Conservation (phyloP, 2,888 invertebrate species). For the Abscondita cerata region DNA sequence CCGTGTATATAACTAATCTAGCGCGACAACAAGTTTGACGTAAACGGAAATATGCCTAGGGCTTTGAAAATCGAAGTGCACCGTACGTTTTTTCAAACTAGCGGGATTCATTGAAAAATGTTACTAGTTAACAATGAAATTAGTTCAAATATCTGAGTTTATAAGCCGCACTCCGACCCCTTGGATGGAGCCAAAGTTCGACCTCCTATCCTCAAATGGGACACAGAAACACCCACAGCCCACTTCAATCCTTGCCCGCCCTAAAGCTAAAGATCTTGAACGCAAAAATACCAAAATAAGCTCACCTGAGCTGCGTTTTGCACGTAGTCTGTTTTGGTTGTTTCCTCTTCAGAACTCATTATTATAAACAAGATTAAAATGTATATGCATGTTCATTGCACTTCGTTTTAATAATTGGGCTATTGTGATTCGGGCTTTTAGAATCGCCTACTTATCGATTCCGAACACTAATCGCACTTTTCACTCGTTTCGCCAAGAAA, state of each 20-base stretch:
- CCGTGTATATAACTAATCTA: too few species aligned
- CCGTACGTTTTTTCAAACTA: too few species aligned
- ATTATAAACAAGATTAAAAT: conserved; percentile 36
- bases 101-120: too few species aligned
- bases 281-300: conserved; percentile 28
- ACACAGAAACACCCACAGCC: conserved; percentile 53
- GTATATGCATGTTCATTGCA: conserved; percentile 42
- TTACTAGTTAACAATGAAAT: too few species aligned
- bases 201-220: conserved; percentile 51
- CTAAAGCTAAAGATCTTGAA: conserved; percentile 40
- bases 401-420: conserved; percentile 34
- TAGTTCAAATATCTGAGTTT: conserved; percentile 13
- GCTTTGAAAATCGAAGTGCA: too few species aligned
- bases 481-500: background rate
- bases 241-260: conserved; percentile 46
- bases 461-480: background rate
- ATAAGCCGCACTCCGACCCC: conserved; percentile 44
- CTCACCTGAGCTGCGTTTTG: conserved; percentile 51
- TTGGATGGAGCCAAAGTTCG: conserved; percentile 51
- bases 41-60: too few species aligned
- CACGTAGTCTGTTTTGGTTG: conserved; percentile 51
- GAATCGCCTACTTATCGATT: conserved; percentile 23
- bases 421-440: conserved; percentile 37
- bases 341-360: conserved; percentile 47
- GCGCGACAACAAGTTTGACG: too few species aligned